Evolutionary conservation across 2,797 vertebrate species (phyloP).

Genomic region (Amniataba percoides): DNA sequence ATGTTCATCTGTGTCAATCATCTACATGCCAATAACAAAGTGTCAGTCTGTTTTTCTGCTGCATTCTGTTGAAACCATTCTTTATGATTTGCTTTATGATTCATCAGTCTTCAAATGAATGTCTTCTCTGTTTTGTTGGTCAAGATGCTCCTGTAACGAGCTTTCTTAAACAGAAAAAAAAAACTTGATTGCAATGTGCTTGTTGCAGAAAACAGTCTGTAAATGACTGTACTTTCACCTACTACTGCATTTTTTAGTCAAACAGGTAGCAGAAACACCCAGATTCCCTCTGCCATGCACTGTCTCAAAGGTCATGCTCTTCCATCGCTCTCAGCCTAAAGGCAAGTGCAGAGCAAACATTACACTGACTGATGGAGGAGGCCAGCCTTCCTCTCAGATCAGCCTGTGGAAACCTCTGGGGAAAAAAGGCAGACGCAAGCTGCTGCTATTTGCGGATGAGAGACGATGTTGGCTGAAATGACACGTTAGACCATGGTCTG

Average conservation of each 20-base stretch:
- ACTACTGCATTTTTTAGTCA: not conserved
- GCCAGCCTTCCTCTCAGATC: slow-evolving; percentile 33
- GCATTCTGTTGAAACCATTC: too few relatives aligned
- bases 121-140: not conserved
- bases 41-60: too few relatives aligned
- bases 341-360: slow-evolving; percentile 46
- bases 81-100: too few relatives aligned
- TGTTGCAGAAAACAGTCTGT: not conserved
- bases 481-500: slow-evolving; percentile 67
- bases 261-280: not conserved
- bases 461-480: slow-evolving; percentile 68
- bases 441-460: slow-evolving; percentile 75
- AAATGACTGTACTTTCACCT: not conserved
- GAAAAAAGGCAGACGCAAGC: slow-evolving; percentile 52
- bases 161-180: not conserved
- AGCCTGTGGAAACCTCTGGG: slow-evolving; percentile 33
- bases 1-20: too few relatives aligned
- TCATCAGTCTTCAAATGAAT: not conserved
- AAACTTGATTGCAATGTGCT: not conserved
- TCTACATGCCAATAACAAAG: too few relatives aligned
- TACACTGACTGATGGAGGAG: slow-evolving; percentile 17
- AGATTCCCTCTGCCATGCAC: slow-evolving; percentile 7
- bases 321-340: slow-evolving; percentile 29
- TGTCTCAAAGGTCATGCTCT: slow-evolving; percentile 29
- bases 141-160: not conserved